Base-by-base conservation (phyloP, 1,140 invertebrate species). In the Acromyrmex heyeri region DNA sequence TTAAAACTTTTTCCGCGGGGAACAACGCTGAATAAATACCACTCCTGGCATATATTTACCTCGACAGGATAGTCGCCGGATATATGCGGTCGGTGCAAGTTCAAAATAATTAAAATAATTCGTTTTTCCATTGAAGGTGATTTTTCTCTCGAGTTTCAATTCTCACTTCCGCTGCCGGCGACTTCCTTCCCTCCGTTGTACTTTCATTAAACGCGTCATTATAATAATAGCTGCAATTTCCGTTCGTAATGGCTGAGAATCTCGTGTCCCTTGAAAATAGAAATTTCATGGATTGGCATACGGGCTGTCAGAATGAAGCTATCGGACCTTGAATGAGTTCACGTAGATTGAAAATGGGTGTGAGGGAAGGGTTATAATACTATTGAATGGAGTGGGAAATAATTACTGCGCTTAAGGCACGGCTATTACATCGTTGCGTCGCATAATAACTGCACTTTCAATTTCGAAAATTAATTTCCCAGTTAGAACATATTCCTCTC, bases 51-150 rank as follows among this genome's bases (percentile, higher is more conserved):
- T 73, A n/a, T 73, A 14, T 61, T n/a, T 24, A 34, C 8, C 14
- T 18, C n/a, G 21, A 5, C 38, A 24, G 7, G 4, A 44, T 59
- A 34, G 16, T 30, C 24, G 55, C 61, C 14, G 78, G 38, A 61
- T 57, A 27, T 34, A 30, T 38, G 77, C 57, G 57, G 16, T n/a
- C 59, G 50, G 10, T n/a, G 30, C 34, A 38, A 38, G 69, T 59
- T 38, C n/a, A 21, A 75, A 75, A 83, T 82, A 73, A 82, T 82
- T 73, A 73, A 82, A 73, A 73, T 83, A 83, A 83, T 75, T 83
- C 79, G 27, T 27, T 61, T 44, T 75, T 50, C 24, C 38, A 67
- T 59, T 27, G 38, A 82, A 48, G 38, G 44, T 61, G 24, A 83
- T 83, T 73, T 73, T 83, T 73, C 55, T 82, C 34, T 21, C 24